Percentiles rank a stretch among this genome's conserved stretches.
These are phyloP conservation scores for Drosophila longiperda DNA, from an alignment of 2,888 invertebrate species.

Conservation along the genomic window DNA sequence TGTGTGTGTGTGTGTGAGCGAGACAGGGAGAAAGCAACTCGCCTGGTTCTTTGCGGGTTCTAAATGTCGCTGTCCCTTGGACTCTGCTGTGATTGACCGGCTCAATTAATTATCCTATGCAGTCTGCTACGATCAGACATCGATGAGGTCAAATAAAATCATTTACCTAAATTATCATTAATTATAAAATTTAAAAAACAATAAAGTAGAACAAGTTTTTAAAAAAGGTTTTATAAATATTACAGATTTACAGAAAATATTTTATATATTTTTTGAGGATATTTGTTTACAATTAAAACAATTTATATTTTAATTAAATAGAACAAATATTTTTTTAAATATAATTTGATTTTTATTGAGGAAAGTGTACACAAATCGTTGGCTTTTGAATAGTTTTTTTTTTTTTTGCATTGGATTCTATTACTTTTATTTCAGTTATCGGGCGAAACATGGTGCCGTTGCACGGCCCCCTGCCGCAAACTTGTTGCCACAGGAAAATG, in stretches of 20 bases:
- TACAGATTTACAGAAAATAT: not conserved
- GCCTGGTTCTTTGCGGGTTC: constrained; percentile 48
- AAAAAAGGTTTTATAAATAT: not conserved
- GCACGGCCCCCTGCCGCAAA: constrained; percentile 58
- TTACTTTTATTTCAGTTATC: constrained; percentile 78
- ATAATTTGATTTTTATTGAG: too few species aligned
- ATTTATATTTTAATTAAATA: not conserved
- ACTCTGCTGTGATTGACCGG: constrained; percentile 30
- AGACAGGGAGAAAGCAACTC: constrained; percentile 35
- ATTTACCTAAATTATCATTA: not conserved
- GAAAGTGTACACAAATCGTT: constrained; percentile 41
- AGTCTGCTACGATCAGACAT: constrained; percentile 25
- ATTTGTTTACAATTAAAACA: not conserved
- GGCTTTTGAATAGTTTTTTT: not conserved
- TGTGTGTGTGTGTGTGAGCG: constrained; percentile 18
- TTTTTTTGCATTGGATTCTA: constrained; percentile 44
- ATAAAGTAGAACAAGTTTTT: not conserved
- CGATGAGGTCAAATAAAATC: not conserved
- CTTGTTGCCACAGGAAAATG: constrained; percentile 54
- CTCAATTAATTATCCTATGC: constrained; percentile 14
- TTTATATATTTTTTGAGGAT: not conserved
- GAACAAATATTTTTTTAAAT: not conserved
- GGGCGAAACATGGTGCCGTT: constrained; percentile 72
- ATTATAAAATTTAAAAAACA: too few species aligned
- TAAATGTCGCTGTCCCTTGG: constrained; percentile 73